Base-by-base conservation (phyloP, 2,113 vertebrate genomes). In the Spea multiplicata region DNA sequence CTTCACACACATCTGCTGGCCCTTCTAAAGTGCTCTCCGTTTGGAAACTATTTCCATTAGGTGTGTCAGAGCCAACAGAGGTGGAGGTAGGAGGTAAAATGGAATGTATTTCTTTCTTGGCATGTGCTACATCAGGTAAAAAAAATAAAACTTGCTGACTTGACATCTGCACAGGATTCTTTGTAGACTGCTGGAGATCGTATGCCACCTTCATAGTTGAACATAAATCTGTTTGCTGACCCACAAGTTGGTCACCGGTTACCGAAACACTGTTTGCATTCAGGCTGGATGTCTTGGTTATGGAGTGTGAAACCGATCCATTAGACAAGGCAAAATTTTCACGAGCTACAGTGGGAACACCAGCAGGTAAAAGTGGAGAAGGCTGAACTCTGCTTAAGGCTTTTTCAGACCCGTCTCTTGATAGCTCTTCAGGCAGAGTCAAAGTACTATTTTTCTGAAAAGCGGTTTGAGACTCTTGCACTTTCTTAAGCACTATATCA, bases 311-410 rank as follows among this genome's bases (percentile, higher is more conserved):
- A 95, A 93, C 94, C 94, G 96, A 93, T 94, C 96, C 95, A 95
- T 98, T 99, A 93, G 95, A 93, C 88, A 95, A 94, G 88, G 91
- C 89, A 88, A 93, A 88, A 89, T 90, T 93, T 92, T 94, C 93
- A 81, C 86, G 91, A 90, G 92, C 91, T 94, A 93, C 93, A 94
- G 94, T 86, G 88, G 95, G 93, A 94, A 93, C 90, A 91, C 94
- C 89, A 91, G 93, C 89, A 89, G 91, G 93, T 91, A 96, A 89
- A 94, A 96, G 95, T 81, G 94, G 88, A 91, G 94, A 89, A 89
- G 92, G 85, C 93, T 96, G 96, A 93, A 94, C 93, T 94, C 95
- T 95, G 91, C 95, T 97, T 96, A 97, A 96, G 94, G 95, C 93
- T 89, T 95, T 96, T 95, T 95, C 92, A 88, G 93, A 92, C 90